A percentile compares a stretch with the other conserved stretches of the same genome.
These are phyloP conservation scores for Anoplophora glabripennis DNA, from an alignment of 1,140 invertebrate species.

Conservation along the genomic window DNA sequence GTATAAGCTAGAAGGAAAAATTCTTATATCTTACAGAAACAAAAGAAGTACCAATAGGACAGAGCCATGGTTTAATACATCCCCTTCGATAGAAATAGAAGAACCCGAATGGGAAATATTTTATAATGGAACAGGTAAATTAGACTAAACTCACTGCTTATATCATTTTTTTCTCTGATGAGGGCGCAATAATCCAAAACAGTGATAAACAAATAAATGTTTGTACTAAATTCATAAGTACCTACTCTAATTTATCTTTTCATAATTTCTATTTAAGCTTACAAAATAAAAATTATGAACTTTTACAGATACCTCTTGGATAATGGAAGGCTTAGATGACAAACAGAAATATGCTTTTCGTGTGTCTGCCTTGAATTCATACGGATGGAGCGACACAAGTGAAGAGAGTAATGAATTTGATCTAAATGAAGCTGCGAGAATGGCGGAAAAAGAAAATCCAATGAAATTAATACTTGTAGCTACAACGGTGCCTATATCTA, in stretches of 20 bases:
- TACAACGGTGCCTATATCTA: slow-evolving; percentile 53
- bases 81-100: slow-evolving; percentile 51
- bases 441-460: slow-evolving; percentile 57
- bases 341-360: slow-evolving; percentile 67
- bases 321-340: slow-evolving; percentile 65
- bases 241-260: no score
- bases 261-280: no score
- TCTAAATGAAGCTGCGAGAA: slow-evolving; percentile 55
- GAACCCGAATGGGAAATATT: slow-evolving; percentile 61
- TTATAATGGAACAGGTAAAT: slow-evolving; percentile 75
- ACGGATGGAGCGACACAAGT: slow-evolving; percentile 76
- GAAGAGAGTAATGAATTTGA: slow-evolving; percentile 54
- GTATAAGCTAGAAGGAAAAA: slow-evolving; percentile 60
- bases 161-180: no score
- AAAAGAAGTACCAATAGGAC: slow-evolving; percentile 43
- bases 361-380: slow-evolving; percentile 73
- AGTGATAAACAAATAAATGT: no score
- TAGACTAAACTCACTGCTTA: no score
- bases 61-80: slow-evolving; percentile 38
- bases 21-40: slow-evolving; percentile 35
- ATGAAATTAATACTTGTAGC: slow-evolving; percentile 59
- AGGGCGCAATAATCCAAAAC: no score
- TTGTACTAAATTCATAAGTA: no score
- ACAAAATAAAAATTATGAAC: no score
- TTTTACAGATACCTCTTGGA: slow-evolving; percentile 69